phyloP scores from a whole-genome alignment of 2,113 vertebrate genomes.

The Stomatorhinus ivindoensis region DNA sequence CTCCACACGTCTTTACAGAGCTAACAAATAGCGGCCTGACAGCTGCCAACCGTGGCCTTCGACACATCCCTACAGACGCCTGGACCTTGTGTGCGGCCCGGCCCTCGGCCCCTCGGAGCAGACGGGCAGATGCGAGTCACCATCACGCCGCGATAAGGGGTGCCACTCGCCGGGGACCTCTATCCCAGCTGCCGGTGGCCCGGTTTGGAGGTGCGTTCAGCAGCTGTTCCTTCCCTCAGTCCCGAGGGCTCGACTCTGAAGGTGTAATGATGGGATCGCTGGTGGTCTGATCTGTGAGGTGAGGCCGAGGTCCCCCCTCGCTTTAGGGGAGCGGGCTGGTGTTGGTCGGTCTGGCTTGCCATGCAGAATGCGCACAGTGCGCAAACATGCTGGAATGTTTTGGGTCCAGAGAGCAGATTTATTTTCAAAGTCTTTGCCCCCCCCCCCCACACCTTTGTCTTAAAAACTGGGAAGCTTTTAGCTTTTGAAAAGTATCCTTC shows the following conservation, averaged over 20 bases:
- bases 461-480: slow-evolving; percentile 68
- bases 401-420: slow-evolving; percentile 45
- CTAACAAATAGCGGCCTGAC: slow-evolving; percentile 49
- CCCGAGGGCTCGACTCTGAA: not conserved
- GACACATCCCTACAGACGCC: slow-evolving; percentile 31
- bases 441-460: slow-evolving; percentile 57
- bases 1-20: slow-evolving; percentile 46
- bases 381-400: slow-evolving; percentile 50
- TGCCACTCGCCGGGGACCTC: not conserved
- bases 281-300: not conserved
- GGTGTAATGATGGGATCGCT: not conserved
- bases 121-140: not conserved
- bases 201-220: not conserved
- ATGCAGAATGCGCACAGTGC: not conserved
- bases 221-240: not conserved
- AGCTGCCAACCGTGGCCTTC: slow-evolving; percentile 57
- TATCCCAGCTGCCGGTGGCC: not conserved
- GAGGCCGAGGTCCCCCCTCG: not conserved
- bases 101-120: not conserved
- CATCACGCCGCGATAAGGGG: slow-evolving; percentile 6
- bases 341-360: slow-evolving; percentile 24
- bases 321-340: not conserved
- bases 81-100: not conserved
- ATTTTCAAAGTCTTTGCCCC: slow-evolving; percentile 51
- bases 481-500: slow-evolving; percentile 73